Evolutionary conservation across 2,888 invertebrate species (phyloP).

Genomic region (Odontomyia ornata): DNA sequence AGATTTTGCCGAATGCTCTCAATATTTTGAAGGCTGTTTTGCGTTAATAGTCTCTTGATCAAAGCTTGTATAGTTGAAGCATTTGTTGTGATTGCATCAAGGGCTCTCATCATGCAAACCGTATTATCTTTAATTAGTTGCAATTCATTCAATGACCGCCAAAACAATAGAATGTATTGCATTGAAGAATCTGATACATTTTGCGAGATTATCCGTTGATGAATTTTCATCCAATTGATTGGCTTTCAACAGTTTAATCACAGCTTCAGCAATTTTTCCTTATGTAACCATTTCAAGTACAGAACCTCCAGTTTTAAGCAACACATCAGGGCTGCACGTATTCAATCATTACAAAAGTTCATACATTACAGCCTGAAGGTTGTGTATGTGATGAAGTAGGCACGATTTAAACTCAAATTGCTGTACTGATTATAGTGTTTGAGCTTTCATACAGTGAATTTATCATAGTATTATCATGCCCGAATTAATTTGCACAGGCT

Average conservation of each 20-base stretch:
- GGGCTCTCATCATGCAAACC: slow-evolving; percentile 72
- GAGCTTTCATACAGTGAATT: slow-evolving; percentile 26
- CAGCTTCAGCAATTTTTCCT: slow-evolving; percentile 88
- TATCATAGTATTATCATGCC: slow-evolving; percentile 24
- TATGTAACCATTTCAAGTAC: slow-evolving; percentile 91
- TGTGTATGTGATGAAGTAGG: slow-evolving; percentile 79
- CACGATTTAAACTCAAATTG: slow-evolving; percentile 88
- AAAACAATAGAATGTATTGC: slow-evolving; percentile 86
- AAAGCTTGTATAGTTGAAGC: slow-evolving; percentile 71
- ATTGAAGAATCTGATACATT: slow-evolving; percentile 84
- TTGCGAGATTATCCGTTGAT: slow-evolving; percentile 85
- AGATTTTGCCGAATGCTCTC: slow-evolving; percentile 83
- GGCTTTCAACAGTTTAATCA: slow-evolving; percentile 86
- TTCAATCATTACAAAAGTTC: slow-evolving; percentile 79
- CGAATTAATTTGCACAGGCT: slow-evolving; percentile 58
- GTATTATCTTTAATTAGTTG: slow-evolving; percentile 68
- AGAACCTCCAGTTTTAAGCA: slow-evolving; percentile 85
- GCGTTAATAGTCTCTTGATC: slow-evolving; percentile 75
- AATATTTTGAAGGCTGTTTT: slow-evolving; percentile 76
- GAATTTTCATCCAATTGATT: slow-evolving; percentile 97
- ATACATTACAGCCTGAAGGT: slow-evolving; percentile 77
- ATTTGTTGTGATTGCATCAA: slow-evolving; percentile 77
- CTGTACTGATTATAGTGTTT: slow-evolving; percentile 70
- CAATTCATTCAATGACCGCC: slow-evolving; percentile 73
- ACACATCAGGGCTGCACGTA: slow-evolving; percentile 80